Percentiles rank a stretch among this genome's conserved stretches.
These are phyloP conservation scores for Erpetoichthys calabaricus DNA, from an alignment of 2,797 vertebrate species.

Conservation along the genomic window DNA sequence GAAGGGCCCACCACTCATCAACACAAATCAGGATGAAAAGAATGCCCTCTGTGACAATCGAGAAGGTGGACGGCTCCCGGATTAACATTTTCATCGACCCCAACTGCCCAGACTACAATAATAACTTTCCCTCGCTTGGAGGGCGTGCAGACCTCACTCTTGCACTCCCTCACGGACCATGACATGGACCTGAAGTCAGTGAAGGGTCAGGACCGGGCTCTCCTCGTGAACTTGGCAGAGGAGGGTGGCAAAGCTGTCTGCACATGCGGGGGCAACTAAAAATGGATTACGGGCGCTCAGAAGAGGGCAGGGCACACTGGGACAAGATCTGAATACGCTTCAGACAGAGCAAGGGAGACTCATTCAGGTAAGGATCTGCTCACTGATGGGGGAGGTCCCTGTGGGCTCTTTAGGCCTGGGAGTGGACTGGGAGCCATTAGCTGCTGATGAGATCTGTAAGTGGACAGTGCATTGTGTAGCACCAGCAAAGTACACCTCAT, in stretches of 20 bases:
- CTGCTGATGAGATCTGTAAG: no score
- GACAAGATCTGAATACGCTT: constrained; percentile 75
- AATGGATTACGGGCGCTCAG: constrained; percentile 72
- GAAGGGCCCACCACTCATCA: constrained; percentile 74
- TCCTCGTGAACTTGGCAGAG: constrained; percentile 72
- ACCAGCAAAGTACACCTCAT: no score
- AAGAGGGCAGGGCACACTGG: constrained; percentile 68
- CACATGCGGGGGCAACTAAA: constrained; percentile 68
- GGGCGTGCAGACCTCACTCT: constrained; percentile 72
- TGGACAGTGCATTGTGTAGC: no score
- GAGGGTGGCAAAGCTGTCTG: constrained; percentile 80
- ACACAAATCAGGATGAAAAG: constrained; percentile 78
- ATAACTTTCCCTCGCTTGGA: constrained; percentile 73
- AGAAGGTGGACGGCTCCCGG: constrained; percentile 76
- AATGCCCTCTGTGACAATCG: constrained; percentile 90
- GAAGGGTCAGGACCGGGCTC: constrained; percentile 66
- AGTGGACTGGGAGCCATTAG: no score
- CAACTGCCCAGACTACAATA: constrained; percentile 77
- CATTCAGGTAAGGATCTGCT: constrained; percentile 63
- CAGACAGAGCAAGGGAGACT: constrained; percentile 83
- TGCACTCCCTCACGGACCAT: constrained; percentile 64
- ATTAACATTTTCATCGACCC: constrained; percentile 96
- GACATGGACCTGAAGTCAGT: constrained; percentile 64
- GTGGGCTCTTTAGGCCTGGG: no score
- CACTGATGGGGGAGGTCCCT: not conserved